These are phyloP conservation scores for Meta bourneti DNA, from an alignment of 2,888 invertebrate genomes.

Conservation along the genomic window DNA sequence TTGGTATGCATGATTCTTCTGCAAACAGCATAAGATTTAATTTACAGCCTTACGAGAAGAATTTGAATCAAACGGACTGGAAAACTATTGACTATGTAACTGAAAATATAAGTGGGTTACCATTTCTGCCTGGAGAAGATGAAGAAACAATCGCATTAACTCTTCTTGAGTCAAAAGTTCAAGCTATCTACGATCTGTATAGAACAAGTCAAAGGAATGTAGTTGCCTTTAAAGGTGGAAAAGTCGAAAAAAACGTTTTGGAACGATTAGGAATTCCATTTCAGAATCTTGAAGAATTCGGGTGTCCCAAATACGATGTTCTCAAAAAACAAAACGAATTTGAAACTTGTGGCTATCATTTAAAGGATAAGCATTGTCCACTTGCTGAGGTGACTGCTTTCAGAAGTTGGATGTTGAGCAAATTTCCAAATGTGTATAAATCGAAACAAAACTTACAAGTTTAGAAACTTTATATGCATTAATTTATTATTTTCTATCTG, in stretches of 20 bases:
- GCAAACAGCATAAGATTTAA: slow-evolving; percentile 36
- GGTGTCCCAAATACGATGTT: slow-evolving; percentile 22
- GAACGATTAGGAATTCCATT: slow-evolving; percentile 2
- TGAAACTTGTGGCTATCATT: slow-evolving; percentile 35
- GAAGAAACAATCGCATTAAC: slow-evolving; percentile 8
- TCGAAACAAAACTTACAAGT: too few relatives aligned
- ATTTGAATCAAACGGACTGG: not conserved
- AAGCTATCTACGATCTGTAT: slow-evolving; percentile 4
- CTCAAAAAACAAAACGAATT: not conserved
- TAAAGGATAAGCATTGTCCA: slow-evolving; percentile 25
- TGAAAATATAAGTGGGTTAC: slow-evolving; percentile 15
- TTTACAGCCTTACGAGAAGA: not conserved
- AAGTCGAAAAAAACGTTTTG: slow-evolving; percentile 27
- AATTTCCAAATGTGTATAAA: not conserved
- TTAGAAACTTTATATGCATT: too few relatives aligned
- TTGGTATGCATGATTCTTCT: not conserved
- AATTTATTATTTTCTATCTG: too few relatives aligned
- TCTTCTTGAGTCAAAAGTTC: slow-evolving; percentile 18
- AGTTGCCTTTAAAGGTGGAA: slow-evolving; percentile 34
- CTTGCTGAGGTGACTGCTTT: slow-evolving; percentile 44
- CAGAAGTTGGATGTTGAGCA: slow-evolving; percentile 25
- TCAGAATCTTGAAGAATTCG: slow-evolving; percentile 38
- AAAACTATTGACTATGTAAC: slow-evolving; percentile 4
- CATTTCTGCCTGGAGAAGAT: not conserved
- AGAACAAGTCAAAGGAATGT: not conserved